Percentiles rank a stretch among this genome's conserved stretches.
These are phyloP conservation scores for Pollenia labialis DNA, from an alignment of 2,888 invertebrate genomes.

Conservation along the genomic window DNA sequence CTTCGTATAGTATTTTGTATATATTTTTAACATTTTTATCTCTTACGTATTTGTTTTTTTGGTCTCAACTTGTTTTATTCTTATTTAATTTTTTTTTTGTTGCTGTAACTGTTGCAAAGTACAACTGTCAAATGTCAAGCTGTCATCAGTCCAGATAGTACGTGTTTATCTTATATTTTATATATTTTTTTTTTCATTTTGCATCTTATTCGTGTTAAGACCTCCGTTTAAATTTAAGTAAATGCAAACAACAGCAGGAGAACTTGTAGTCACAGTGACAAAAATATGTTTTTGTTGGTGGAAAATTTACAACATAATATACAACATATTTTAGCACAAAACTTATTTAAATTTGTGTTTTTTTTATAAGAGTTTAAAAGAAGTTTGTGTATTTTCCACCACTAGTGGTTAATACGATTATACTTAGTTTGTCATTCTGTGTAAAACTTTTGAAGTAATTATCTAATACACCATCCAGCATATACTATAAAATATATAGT, in stretches of 20 bases:
- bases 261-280: constrained; percentile 5
- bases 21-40: constrained; percentile 64
- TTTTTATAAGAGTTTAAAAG: too few species aligned
- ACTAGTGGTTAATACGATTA: too few species aligned
- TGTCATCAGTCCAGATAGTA: constrained; percentile 71
- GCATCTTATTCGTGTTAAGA: not conserved
- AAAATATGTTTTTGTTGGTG: not conserved
- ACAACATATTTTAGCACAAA: not conserved
- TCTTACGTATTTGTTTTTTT: constrained; percentile 25
- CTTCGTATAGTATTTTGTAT: constrained; percentile 42
- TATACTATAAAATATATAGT: too few species aligned
- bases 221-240: not conserved
- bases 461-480: too few species aligned
- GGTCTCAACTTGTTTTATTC: constrained; percentile 15
- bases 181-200: constrained; percentile 32
- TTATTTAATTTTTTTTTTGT: constrained; percentile 24
- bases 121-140: constrained; percentile 71
- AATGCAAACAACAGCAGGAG: constrained; percentile 18
- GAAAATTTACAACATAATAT: constrained; percentile 35
- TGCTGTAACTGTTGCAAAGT: constrained; percentile 63
- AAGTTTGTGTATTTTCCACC: too few species aligned
- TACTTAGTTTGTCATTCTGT: too few species aligned
- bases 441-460: too few species aligned
- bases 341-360: too few species aligned
- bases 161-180: constrained; percentile 69